phyloP scores from a whole-genome alignment of 92 coral and sea anemone species.

The Scolanthus callimorphus region DNA sequence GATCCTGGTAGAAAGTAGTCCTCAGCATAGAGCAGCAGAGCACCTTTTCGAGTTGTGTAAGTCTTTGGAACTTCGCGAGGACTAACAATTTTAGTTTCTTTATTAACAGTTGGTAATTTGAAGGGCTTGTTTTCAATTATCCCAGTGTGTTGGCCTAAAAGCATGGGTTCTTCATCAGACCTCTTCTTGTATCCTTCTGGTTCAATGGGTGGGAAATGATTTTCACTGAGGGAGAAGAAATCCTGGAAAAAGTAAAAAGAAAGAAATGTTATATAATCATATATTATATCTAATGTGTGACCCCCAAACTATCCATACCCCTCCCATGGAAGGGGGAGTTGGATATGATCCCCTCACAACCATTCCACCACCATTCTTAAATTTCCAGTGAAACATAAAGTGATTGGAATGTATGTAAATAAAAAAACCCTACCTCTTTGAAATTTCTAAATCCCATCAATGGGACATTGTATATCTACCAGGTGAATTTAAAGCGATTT shows the following conservation, averaged over 20 bases:
- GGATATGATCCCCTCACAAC: too few relatives aligned
- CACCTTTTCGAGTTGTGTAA: constrained; percentile 88
- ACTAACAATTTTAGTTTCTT: not conserved
- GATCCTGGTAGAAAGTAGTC: constrained; percentile 88
- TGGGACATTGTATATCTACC: too few relatives aligned
- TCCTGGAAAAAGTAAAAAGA: constrained; percentile 34
- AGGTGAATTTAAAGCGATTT: too few relatives aligned
- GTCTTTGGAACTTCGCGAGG: constrained; percentile 65
- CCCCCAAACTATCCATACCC: too few relatives aligned
- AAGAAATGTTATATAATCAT: too few relatives aligned
- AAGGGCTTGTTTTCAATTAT: constrained; percentile 57
- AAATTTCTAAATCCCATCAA: too few relatives aligned
- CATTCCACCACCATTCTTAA: too few relatives aligned
- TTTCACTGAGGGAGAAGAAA: constrained; percentile 61
- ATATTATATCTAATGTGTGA: too few relatives aligned
- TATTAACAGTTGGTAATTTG: constrained; percentile 60
- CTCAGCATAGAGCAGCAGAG: constrained; percentile 86
- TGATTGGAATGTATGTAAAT: too few relatives aligned
- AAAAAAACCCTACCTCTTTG: too few relatives aligned
- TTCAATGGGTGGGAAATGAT: constrained; percentile 63
- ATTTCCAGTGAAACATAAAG: too few relatives aligned
- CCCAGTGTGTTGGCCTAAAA: constrained; percentile 16
- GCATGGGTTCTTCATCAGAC: constrained; percentile 1
- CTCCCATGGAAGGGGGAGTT: too few relatives aligned
- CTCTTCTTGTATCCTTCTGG: constrained; percentile 10